A percentile compares a stretch with the other conserved stretches of the same genome.
phyloP scores from a whole-genome alignment of 35 echinoderm and acorn worm genomes.

The Apostichopus japonicus region DNA sequence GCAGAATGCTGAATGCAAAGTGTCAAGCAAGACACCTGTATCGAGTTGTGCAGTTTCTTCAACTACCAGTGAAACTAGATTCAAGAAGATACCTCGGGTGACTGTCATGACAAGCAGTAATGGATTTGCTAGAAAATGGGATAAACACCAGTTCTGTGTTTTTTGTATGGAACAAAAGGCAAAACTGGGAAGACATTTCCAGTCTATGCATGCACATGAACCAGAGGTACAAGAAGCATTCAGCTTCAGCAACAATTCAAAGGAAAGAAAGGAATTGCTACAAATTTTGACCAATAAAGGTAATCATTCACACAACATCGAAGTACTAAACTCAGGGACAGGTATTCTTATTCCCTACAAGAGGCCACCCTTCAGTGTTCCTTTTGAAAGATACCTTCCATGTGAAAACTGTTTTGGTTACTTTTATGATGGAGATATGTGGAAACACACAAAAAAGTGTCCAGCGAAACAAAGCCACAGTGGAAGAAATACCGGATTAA shows the following conservation, averaged over 20 bases:
- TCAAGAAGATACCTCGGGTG: neutral
- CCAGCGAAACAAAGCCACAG: neutral
- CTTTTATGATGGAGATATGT: slow-evolving; percentile 48
- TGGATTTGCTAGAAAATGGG: slow-evolving; percentile 60
- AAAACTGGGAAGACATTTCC: slow-evolving; percentile 67
- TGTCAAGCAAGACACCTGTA: neutral
- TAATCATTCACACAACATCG: slow-evolving; percentile 74
- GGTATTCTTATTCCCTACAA: slow-evolving; percentile 69
- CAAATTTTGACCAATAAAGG: slow-evolving; percentile 62
- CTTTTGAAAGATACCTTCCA: slow-evolving; percentile 43
- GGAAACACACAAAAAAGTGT: slow-evolving; percentile 69
- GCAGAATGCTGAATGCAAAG: neutral
- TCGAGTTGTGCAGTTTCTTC: neutral
- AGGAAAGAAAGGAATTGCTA: slow-evolving; percentile 42
- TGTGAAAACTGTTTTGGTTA: slow-evolving; percentile 63
- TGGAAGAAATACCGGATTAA: slow-evolving; percentile 44
- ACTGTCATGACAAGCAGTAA: neutral
- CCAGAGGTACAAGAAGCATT: slow-evolving; percentile 58
- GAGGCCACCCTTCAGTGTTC: slow-evolving; percentile 52
- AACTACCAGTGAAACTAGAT: neutral
- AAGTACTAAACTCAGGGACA: slow-evolving; percentile 53
- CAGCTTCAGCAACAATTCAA: slow-evolving; percentile 36
- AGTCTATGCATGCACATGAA: slow-evolving; percentile 50
- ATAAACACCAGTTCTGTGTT: slow-evolving; percentile 70
- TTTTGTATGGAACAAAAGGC: slow-evolving; percentile 56